phyloP scores from a whole-genome alignment of 2,797 vertebrate species.

The Alfaro cultratus region DNA sequence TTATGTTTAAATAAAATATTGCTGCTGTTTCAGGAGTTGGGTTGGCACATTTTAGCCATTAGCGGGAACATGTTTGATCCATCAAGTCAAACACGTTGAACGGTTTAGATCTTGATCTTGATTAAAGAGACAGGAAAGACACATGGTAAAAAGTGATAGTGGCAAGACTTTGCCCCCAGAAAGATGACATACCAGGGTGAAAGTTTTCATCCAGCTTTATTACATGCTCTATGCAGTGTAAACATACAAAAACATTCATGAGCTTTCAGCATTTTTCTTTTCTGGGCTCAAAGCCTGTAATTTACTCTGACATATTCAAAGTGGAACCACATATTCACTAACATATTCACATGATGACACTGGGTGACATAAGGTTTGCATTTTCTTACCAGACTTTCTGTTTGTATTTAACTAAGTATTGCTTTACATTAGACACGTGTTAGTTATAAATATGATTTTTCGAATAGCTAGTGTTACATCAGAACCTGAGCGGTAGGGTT shows the following conservation, averaged over 20 bases:
- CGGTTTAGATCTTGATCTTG: background rate
- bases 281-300: background rate
- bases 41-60: background rate
- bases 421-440: background rate
- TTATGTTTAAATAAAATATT: background rate
- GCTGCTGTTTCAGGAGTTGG: conserved; percentile 3
- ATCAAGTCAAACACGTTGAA: background rate
- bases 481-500: background rate
- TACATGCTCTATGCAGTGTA: background rate
- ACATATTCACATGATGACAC: conserved; percentile 15
- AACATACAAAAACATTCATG: conserved; percentile 5
- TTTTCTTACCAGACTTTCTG: conserved; percentile 55
- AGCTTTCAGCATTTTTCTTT: background rate
- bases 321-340: conserved; percentile 23
- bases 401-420: conserved; percentile 46
- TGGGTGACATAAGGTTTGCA: conserved; percentile 7
- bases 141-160: background rate
- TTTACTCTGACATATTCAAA: background rate
- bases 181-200: background rate
- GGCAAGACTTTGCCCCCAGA: conserved; percentile 2
- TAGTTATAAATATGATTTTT: background rate
- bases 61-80: background rate
- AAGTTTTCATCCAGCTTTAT: conserved; percentile 6
- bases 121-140: background rate
- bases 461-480: background rate